Conservation (phyloP, 2,888 invertebrate species). For the Oxycera nigricornis region DNA sequence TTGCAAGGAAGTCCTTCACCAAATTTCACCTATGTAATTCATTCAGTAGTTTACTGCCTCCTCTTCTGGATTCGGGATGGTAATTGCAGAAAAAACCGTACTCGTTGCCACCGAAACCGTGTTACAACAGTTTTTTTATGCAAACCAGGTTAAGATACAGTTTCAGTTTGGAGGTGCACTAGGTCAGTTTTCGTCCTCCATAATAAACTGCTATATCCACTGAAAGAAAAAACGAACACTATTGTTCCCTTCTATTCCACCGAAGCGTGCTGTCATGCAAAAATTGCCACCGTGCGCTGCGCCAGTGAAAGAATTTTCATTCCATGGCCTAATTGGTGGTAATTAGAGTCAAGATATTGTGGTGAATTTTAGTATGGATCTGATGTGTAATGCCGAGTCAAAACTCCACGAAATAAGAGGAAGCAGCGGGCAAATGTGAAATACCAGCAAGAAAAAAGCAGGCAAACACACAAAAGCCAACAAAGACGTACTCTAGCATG, state of each 20-base stretch:
- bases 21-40: too few species aligned
- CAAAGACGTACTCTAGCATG: neutral
- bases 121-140: too few species aligned
- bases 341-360: slow-evolving; percentile 33
- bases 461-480: neutral
- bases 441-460: neutral
- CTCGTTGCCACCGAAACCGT: too few species aligned
- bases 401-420: neutral
- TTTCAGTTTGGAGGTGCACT: too few species aligned
- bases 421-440: neutral
- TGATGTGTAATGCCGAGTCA: neutral
- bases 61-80: too few species aligned
- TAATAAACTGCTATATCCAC: neutral
- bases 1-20: too few species aligned
- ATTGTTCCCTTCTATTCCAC: neutral
- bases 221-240: neutral
- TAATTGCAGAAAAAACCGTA: too few species aligned
- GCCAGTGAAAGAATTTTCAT: slow-evolving; percentile 5
- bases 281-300: neutral
- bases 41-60: too few species aligned
- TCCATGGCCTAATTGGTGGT: slow-evolving; percentile 32
- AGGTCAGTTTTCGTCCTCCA: neutral
- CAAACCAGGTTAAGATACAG: too few species aligned
- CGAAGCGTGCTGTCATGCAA: slow-evolving; percentile 21
- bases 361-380: slow-evolving; percentile 28